These are phyloP conservation scores for Delphinus delphis DNA, from an alignment of 2,113 vertebrate species.

Conservation along the genomic window DNA sequence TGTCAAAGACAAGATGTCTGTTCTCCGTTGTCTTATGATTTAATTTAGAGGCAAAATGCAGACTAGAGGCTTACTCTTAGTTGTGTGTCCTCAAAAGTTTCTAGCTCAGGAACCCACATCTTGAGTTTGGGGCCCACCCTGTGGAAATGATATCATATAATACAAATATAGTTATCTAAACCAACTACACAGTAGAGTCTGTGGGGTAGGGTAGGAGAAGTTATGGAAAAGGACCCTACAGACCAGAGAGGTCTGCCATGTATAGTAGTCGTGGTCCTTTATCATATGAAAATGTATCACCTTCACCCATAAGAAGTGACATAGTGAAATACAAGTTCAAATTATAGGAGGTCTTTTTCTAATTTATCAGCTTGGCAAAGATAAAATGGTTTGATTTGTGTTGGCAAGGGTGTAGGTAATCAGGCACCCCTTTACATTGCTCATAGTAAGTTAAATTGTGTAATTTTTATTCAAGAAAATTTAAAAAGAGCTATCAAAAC, in stretches of 20 bases:
- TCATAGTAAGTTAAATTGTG: neutral
- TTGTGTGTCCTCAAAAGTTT: neutral
- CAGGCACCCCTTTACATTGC: neutral
- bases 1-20: neutral
- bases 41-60: neutral
- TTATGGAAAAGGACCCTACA: neutral
- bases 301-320: neutral
- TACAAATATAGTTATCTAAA: neutral
- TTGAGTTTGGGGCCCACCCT: neutral
- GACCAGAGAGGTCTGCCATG: neutral
- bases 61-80: slow-evolving; percentile 2
- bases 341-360: neutral
- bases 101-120: neutral
- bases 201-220: neutral
- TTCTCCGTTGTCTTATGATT: neutral
- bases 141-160: neutral
- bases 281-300: neutral
- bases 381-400: slow-evolving; percentile 23
- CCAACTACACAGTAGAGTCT: neutral
- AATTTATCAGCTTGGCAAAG: neutral
- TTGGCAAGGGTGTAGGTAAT: neutral
- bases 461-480: neutral
- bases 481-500: slow-evolving; percentile 2
- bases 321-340: slow-evolving; percentile 39
- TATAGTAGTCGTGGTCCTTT: neutral